Evolutionary conservation across 2,797 vertebrate genomes (phyloP), one percentile per base, ranked within the genome.

Genomic region (Anas bernieri): DNA sequence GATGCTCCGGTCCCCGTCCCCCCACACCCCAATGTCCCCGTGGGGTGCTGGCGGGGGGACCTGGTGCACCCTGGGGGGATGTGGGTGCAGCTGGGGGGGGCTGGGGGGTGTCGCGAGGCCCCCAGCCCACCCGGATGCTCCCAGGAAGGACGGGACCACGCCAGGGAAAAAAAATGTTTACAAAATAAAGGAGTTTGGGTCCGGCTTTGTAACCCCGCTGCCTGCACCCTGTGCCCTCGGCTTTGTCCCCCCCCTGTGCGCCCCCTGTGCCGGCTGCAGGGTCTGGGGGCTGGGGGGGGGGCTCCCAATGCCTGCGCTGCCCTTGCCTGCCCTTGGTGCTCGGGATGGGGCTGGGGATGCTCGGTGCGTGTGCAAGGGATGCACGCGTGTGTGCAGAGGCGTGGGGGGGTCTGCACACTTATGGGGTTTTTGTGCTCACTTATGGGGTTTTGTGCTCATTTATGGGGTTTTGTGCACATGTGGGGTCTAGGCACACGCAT

Each of bases 111-210:
- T 54, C 2, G 2, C 15, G 12, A 48, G 33, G 46, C 15, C 21
- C 61, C 43, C 3, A 2, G n/a, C 41, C 28, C 80, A 30, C 18
- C 12, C 35, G 1, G 14, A 35, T 55, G 67, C 35, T 43, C 58
- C 39, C 7, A 0, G 2, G n/a, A 14, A 54, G 26, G 79, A 39
- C 0, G 6, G 64, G 73, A 9, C 31, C 0, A 8, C 7, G 56
- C 31, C 46, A 5, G 56, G 54, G 23, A 31, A 31, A 31, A 83
- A 54, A 35, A 2, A n/a, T 86, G 92, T 95, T 96, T 94, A 94
- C 93, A 92, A 22, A 91, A 88, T 92, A 81, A 80, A 90, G 66
- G 73, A 77, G 55, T 2, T 23, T 26, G 55, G 72, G 68, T 62
- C 8, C 7, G 1, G 64, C 35, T 83, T 48, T 67, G 43, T 48